Conservation (phyloP, 2,797 vertebrate species). For the Crenichthys baileyi region DNA sequence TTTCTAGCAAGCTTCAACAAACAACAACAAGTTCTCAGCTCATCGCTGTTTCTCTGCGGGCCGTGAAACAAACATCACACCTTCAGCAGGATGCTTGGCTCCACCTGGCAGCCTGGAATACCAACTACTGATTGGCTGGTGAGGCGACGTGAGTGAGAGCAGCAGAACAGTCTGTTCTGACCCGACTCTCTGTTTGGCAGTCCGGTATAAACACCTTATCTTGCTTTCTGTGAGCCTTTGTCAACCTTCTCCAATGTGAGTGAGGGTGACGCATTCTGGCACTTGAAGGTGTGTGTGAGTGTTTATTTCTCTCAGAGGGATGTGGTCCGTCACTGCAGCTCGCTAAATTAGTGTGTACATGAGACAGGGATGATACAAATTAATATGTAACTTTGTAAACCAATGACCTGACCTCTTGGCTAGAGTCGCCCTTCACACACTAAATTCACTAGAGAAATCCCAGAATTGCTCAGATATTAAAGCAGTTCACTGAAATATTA, state of each 20-base stretch:
- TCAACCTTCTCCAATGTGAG: conserved; percentile 9
- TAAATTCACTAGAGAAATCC: conserved; percentile 16
- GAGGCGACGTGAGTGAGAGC: conserved; percentile 35
- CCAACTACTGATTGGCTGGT: conserved; percentile 62
- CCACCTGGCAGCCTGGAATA: conserved; percentile 60
- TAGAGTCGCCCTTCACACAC: conserved; percentile 1
- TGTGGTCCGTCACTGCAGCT: conserved; percentile 20
- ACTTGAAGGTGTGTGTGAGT: background rate
- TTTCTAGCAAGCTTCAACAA: conserved; percentile 15
- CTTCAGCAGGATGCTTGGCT: conserved; percentile 52
- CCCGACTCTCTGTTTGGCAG: conserved; percentile 54
- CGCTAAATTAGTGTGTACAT: background rate
- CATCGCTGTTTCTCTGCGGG: conserved; percentile 30
- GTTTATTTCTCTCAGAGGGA: conserved; percentile 34
- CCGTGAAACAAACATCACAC: conserved; percentile 53
- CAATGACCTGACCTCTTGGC: background rate
- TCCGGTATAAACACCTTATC: conserved; percentile 55
- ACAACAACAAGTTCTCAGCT: conserved; percentile 21
- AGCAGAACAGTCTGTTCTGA: conserved; percentile 74
- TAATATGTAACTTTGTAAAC: conserved; percentile 9
- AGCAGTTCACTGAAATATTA: conserved; percentile 30
- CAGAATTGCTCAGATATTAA: conserved; percentile 21
- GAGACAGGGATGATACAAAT: background rate
- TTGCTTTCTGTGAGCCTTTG: conserved; percentile 14
- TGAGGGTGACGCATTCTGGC: conserved; percentile 20